Evolutionary conservation across 2,113 vertebrate genomes (phyloP).

Genomic region (Trematocara stigmaticum): DNA sequence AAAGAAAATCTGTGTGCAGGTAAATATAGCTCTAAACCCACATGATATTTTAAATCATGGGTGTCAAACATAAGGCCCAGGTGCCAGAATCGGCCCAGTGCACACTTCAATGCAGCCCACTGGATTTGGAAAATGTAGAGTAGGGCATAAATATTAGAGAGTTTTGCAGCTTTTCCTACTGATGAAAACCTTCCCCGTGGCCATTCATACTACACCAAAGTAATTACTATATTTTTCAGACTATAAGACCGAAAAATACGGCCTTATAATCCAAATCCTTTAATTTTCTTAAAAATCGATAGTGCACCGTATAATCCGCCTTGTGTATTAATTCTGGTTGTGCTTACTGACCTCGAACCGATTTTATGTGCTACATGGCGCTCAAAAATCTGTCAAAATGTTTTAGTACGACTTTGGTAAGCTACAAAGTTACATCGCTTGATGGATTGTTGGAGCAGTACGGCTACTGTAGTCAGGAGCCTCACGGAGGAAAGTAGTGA

Average conservation of each 20-base stretch:
- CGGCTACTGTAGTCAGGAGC: background rate
- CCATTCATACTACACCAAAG: background rate
- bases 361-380: background rate
- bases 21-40: background rate
- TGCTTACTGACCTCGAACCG: background rate
- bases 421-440: background rate
- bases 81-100: background rate
- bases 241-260: background rate
- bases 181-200: background rate
- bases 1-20: background rate
- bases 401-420: background rate
- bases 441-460: rapidly evolving
- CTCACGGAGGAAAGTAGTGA: background rate
- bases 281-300: background rate
- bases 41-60: background rate
- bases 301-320: background rate
- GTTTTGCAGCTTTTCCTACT: background rate
- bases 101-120: background rate
- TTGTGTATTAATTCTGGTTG: background rate
- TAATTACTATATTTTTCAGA: background rate
- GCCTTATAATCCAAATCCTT: background rate
- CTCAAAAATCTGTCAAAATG: background rate
- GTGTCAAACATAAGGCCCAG: background rate
- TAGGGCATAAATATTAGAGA: background rate
- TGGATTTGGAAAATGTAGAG: background rate